Evolutionary conservation across 2,113 vertebrate genomes (phyloP).

Genomic region (Otus sunia): DNA sequence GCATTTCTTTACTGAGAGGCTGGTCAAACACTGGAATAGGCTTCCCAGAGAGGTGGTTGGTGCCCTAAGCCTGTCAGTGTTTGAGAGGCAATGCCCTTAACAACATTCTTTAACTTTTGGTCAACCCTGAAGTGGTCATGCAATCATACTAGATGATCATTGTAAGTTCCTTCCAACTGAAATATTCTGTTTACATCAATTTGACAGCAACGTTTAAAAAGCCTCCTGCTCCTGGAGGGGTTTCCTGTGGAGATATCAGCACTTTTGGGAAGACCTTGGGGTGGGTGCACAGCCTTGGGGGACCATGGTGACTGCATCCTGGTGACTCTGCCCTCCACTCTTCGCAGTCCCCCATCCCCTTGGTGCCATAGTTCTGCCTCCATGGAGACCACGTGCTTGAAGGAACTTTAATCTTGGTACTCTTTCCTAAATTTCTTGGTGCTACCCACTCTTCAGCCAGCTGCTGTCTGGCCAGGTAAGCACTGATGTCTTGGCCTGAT

Average conservation of each 20-base stretch:
- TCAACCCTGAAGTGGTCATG: too few species aligned
- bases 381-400: background rate
- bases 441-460: background rate
- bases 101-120: too few species aligned
- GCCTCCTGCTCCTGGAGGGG: background rate
- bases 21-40: background rate
- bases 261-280: background rate
- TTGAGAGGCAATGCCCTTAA: too few species aligned
- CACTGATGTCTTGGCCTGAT: accelerated
- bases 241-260: background rate
- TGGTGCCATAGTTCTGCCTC: background rate
- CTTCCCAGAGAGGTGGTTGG: background rate
- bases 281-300: background rate
- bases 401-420: background rate
- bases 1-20: background rate
- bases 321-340: background rate
- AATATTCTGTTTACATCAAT: background rate
- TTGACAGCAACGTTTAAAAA: background rate
- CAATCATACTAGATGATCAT: too few species aligned
- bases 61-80: too few species aligned
- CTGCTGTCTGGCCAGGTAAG: background rate
- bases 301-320: background rate
- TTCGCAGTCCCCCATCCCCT: background rate
- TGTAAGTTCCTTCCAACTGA: background rate
- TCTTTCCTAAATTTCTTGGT: background rate